Evolutionary conservation across 2,888 invertebrate species (phyloP).

Genomic region (Leptopterna dolabrata): DNA sequence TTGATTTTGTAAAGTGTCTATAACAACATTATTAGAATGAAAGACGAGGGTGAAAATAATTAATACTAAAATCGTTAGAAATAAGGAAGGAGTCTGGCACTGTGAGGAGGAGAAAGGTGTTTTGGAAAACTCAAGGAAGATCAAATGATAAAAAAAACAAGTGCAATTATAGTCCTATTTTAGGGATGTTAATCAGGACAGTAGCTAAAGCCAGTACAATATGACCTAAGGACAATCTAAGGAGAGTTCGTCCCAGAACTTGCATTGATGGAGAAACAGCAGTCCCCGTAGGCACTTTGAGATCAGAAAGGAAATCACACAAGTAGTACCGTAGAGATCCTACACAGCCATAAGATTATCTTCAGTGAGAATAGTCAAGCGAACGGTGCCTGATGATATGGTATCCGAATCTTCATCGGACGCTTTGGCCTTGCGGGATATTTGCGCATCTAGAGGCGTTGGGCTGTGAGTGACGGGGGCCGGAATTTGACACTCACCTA

Average conservation of each 20-base stretch:
- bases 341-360: slow-evolving; percentile 63
- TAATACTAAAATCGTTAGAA: not conserved
- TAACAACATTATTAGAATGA: too few relatives aligned
- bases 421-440: slow-evolving; percentile 56
- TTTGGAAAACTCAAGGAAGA: not conserved
- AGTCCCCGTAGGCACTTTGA: not conserved
- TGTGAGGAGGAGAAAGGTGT: not conserved
- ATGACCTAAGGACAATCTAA: too few relatives aligned
- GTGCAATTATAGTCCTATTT: not conserved
- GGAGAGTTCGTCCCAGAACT: too few relatives aligned
- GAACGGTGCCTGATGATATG: slow-evolving; percentile 59
- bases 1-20: too few relatives aligned
- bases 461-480: slow-evolving; percentile 63
- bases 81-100: not conserved
- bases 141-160: not conserved
- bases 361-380: slow-evolving; percentile 63
- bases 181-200: too few relatives aligned
- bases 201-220: too few relatives aligned
- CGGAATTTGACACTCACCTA: slow-evolving; percentile 64
- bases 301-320: not conserved
- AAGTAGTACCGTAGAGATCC: not conserved
- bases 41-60: not conserved
- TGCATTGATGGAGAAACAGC: too few relatives aligned
- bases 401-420: slow-evolving; percentile 47
- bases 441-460: slow-evolving; percentile 61